Base-by-base conservation (phyloP, 2,797 vertebrate genomes). In the Lepilemur ruficaudatus region DNA sequence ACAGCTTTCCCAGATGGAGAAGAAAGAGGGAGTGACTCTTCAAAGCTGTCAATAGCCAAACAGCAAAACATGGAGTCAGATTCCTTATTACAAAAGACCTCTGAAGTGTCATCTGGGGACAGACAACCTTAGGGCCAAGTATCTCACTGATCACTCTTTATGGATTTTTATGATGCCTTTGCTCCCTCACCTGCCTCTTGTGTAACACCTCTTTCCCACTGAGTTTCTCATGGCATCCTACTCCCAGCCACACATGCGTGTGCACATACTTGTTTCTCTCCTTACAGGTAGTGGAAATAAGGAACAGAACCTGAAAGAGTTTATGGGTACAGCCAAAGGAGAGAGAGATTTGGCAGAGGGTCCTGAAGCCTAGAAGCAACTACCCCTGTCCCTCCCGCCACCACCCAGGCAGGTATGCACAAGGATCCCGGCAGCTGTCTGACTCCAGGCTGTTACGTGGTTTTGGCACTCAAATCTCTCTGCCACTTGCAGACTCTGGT, bases 341-440 rank as follows among this genome's bases (percentile, higher is more conserved):
- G 41, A 67, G 55, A 73, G 43, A 50, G 52, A 75, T 61, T 85
- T 87, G 73, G 57, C 50, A 30, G 78, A 88, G 43, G 65, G 18
- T 41, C 43, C 70, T 14, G 55, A 63, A 61, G 20, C 50, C 57
- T n/a, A 25, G 63, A 70, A 87, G 22, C 55, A 72, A 52, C 41
- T 41, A 3, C 7, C 28, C 55, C 12, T 0, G 0, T 0, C 25
- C 41, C 10, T 18, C 30, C 30, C 11, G 15, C 32, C 0, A 50
- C 30, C 32, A 76, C 38, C 69, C 28, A 4, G 59, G 50, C 30
- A 84, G n/a, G 32, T 35, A 32, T 4, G 22, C 48, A 67, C 38
- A 35, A 93, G 25, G 50, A 30, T 63, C 25, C 32, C 15, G 61
- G 81, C 59, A 72, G 38, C 50, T 76, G 43, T 41, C 81, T 41